Conservation (phyloP, 2,888 invertebrate genomes). For the Heteromyza rotundicornis region DNA sequence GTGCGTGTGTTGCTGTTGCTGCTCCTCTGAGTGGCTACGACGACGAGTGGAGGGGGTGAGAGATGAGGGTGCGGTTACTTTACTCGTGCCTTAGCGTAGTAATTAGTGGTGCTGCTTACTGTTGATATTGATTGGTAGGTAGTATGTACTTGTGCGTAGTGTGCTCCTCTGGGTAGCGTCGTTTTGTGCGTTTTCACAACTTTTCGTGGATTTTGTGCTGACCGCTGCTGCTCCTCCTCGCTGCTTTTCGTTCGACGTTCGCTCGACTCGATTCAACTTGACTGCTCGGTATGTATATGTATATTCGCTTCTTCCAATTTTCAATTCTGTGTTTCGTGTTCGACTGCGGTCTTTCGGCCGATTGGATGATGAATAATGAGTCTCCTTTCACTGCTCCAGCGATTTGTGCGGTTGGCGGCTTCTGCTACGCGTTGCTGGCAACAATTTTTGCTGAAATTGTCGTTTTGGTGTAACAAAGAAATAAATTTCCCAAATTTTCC, state of each 20-base stretch:
- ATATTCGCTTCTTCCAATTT: conserved; percentile 29
- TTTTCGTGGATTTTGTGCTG: conserved; percentile 15
- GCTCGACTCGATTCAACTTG: not conserved
- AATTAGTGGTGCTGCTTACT: too few relatives aligned
- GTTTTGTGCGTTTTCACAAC: not conserved
- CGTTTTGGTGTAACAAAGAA: conserved; percentile 22
- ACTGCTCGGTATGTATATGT: conserved; percentile 35
- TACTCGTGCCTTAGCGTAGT: too few relatives aligned
- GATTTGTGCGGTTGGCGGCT: conserved; percentile 24
- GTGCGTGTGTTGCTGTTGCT: not conserved
- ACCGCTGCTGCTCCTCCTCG: conserved; percentile 21
- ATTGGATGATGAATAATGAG: conserved; percentile 23
- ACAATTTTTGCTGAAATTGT: conserved; percentile 15
- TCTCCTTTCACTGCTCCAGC: too few relatives aligned
- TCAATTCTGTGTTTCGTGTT: conserved; percentile 21
- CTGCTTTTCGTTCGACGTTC: conserved; percentile 27
- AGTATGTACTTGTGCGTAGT: conserved; percentile 4
- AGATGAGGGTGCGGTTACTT: conserved; percentile 1
- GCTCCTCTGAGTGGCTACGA: not conserved
- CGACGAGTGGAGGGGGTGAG: not conserved
- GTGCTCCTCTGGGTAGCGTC: not conserved
- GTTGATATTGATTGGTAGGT: not conserved
- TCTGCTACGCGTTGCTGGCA: conserved; percentile 20
- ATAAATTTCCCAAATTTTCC: conserved; percentile 28
- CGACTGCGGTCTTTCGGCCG: not conserved